Evolutionary conservation across 2,888 invertebrate species (phyloP).

Genomic region (Oasisia sp.): DNA sequence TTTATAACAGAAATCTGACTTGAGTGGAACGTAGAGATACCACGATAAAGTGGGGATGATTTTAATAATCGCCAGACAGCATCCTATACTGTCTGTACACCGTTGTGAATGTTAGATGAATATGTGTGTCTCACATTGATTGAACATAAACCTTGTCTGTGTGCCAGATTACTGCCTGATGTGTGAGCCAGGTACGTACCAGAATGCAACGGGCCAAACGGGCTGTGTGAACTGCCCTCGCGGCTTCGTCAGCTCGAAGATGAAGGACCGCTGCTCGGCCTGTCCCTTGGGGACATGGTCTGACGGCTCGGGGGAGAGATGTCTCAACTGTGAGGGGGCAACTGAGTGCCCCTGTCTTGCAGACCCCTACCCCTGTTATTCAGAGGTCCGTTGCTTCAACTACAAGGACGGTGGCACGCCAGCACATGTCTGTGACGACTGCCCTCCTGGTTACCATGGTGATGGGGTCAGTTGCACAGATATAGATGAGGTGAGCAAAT

Average conservation of each 20-base stretch:
- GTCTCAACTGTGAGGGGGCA: slow-evolving; percentile 42
- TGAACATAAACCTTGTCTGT: no score
- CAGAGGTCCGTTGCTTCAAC: slow-evolving; percentile 45
- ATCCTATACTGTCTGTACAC: no score
- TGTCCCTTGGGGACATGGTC: slow-evolving; percentile 48
- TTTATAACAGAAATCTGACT: no score
- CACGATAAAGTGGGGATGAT: no score
- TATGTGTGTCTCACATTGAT: no score
- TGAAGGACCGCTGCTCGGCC: slow-evolving; percentile 48
- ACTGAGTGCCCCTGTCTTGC: slow-evolving; percentile 50
- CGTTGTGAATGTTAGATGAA: no score
- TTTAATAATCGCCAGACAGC: no score
- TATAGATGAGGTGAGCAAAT: slow-evolving; percentile 55
- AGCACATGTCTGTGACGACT: slow-evolving; percentile 44
- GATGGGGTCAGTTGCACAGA: slow-evolving; percentile 54
- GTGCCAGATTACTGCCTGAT: slow-evolving; percentile 47
- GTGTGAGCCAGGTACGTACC: slow-evolving; percentile 51
- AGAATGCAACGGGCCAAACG: slow-evolving; percentile 45
- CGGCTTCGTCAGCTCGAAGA: slow-evolving; percentile 48
- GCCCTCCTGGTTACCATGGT: slow-evolving; percentile 50
- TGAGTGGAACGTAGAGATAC: no score
- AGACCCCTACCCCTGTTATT: slow-evolving; percentile 43
- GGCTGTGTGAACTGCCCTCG: slow-evolving; percentile 46
- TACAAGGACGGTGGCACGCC: slow-evolving; percentile 38
- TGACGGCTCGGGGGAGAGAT: slow-evolving; percentile 37